A percentile compares a stretch with the other conserved stretches of the same genome.
phyloP scores from a whole-genome alignment of 2,113 vertebrate species.

The Poecilia latipinna region DNA sequence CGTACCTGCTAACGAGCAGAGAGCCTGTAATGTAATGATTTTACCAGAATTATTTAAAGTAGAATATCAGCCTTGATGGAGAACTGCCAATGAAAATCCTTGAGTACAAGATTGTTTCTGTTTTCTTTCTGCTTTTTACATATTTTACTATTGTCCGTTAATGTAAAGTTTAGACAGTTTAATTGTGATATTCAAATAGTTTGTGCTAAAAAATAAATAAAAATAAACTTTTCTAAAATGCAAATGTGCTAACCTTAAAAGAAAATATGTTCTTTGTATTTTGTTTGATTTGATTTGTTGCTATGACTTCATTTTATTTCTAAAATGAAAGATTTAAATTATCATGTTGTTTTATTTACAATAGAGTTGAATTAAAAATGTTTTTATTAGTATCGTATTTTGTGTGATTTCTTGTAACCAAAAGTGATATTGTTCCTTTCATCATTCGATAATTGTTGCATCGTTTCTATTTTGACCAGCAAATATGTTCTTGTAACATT shows the following conservation, averaged over 20 bases:
- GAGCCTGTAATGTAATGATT: background rate
- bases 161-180: no score
- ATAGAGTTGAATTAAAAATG: slow-evolving; percentile 40
- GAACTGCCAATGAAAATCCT: background rate
- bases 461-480: no score
- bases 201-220: no score
- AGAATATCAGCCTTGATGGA: background rate
- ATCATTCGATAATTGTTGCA: no score
- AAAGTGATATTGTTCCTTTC: no score
- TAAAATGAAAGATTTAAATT: slow-evolving; percentile 20
- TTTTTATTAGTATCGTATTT: slow-evolving; percentile 25
- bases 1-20: background rate
- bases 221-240: no score
- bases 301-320: slow-evolving; percentile 23
- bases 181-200: no score
- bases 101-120: background rate
- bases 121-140: background rate
- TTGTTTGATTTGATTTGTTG: background rate
- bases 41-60: background rate
- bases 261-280: background rate
- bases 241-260: background rate
- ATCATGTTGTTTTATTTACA: slow-evolving; percentile 37
- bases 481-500: no score
- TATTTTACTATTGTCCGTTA: background rate
- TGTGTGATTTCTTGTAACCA: background rate